A percentile compares a stretch with the other conserved stretches of the same genome.
These are phyloP conservation scores for Brachypalpus laphriformis DNA, from an alignment of 2,888 invertebrate species.

Conservation along the genomic window DNA sequence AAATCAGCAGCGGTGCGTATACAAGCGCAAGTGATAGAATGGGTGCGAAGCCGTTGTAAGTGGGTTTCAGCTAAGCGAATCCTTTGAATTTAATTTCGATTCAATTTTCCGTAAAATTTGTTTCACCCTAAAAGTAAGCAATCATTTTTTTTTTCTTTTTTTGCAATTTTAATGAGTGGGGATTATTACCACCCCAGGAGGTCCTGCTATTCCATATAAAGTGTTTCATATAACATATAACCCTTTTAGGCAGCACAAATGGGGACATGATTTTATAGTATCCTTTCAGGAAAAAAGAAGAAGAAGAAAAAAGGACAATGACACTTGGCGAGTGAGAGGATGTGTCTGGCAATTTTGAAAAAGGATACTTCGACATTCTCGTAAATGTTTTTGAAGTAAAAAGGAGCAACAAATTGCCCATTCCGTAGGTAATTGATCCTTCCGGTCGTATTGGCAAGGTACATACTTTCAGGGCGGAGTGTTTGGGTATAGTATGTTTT, in stretches of 20 bases:
- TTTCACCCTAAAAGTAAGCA: slow-evolving; percentile 6
- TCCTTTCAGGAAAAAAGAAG: background rate
- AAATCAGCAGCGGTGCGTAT: slow-evolving; percentile 13
- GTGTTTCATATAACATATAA: background rate
- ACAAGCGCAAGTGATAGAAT: background rate
- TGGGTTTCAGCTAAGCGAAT: slow-evolving; percentile 9
- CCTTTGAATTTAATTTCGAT: slow-evolving; percentile 37
- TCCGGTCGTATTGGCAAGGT: slow-evolving; percentile 76
- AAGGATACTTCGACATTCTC: background rate
- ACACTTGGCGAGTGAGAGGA: background rate
- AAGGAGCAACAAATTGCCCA: slow-evolving; percentile 77
- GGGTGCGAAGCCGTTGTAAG: no score
- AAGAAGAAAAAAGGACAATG: slow-evolving; percentile 1
- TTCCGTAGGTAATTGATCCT: slow-evolving; percentile 78
- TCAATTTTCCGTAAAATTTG: slow-evolving; percentile 14
- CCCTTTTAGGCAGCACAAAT: slow-evolving; percentile 1
- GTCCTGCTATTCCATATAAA: slow-evolving; percentile 1
- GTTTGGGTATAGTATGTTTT: background rate
- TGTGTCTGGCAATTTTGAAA: slow-evolving; percentile 6
- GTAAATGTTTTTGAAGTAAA: background rate
- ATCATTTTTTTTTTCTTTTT: slow-evolving; percentile 10
- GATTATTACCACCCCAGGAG: slow-evolving; percentile 1
- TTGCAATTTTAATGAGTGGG: background rate
- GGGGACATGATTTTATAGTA: background rate
- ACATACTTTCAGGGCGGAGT: background rate